Percentiles rank a stretch among this genome's conserved stretches.
Conservation (phyloP, 2,888 invertebrate species). For the Tachina fera region DNA sequence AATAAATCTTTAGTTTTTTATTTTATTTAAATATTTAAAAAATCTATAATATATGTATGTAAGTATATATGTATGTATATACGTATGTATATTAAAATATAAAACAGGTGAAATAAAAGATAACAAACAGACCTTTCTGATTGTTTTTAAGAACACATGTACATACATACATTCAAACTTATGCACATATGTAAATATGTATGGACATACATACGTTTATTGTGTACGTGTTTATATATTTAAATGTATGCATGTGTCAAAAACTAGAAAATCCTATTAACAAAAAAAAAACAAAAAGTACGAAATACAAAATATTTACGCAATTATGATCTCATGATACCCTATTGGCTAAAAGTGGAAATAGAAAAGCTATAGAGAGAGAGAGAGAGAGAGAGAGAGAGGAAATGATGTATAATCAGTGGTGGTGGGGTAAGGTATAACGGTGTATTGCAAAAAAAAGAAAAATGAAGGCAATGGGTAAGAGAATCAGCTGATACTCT, state of each 20-base stretch:
- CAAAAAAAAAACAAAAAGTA: constrained; percentile 40
- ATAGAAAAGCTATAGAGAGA: too few relatives aligned
- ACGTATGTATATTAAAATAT: constrained; percentile 6
- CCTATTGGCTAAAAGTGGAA: too few relatives aligned
- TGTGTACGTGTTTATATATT: not conserved
- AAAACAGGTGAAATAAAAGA: constrained; percentile 21
- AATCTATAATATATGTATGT: constrained; percentile 21
- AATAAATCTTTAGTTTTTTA: not conserved
- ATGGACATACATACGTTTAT: not conserved
- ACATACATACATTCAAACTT: not conserved
- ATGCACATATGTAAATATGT: not conserved
- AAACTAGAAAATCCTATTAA: constrained; percentile 70
- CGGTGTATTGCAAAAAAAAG: too few relatives aligned
- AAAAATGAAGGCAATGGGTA: too few relatives aligned
- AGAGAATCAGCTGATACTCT: too few relatives aligned
- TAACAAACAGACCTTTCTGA: constrained; percentile 9
- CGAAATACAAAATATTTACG: not conserved
- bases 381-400: too few relatives aligned
- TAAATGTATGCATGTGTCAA: not conserved
- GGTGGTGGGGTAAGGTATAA: too few relatives aligned
- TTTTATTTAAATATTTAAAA: constrained; percentile 10
- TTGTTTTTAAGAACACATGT: not conserved
- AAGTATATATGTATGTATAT: too few relatives aligned
- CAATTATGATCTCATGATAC: too few relatives aligned
- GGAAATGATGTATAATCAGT: too few relatives aligned